Conservation (phyloP, 2,888 invertebrate genomes). For the Neoaliturus tenellus region DNA sequence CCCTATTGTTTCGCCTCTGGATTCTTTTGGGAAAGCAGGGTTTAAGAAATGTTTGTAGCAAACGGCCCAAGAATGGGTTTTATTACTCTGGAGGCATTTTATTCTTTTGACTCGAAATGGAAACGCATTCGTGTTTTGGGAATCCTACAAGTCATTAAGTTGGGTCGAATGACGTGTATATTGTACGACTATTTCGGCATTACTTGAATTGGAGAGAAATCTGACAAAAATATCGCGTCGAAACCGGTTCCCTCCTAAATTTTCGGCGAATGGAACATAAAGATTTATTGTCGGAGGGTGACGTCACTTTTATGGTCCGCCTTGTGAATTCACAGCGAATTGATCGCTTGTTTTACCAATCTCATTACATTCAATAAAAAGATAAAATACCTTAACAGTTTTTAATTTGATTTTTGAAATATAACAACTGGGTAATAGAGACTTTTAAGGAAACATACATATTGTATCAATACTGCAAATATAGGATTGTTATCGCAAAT, state of each 20-base stretch:
- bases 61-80: not conserved
- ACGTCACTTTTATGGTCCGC: no score
- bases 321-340: no score
- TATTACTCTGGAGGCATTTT: not conserved
- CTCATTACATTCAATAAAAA: no score
- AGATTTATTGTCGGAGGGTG: not conserved
- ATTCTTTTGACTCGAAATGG: constrained; percentile 5
- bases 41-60: not conserved
- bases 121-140: constrained; percentile 3
- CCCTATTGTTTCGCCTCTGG: constrained; percentile 4
- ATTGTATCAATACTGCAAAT: no score
- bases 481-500: no score
- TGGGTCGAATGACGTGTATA: constrained; percentile 2
- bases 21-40: constrained; percentile 2
- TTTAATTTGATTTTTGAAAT: no score
- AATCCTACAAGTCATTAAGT: not conserved
- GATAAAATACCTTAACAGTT: no score
- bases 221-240: not conserved
- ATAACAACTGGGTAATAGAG: no score
- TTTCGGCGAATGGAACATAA: not conserved
- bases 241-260: constrained; percentile 5
- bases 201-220: constrained; percentile 22
- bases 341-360: no score
- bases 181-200: constrained; percentile 11
- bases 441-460: no score